Base-by-base conservation (phyloP, 2,888 invertebrate species). In the Lycocerus yunnanus region DNA sequence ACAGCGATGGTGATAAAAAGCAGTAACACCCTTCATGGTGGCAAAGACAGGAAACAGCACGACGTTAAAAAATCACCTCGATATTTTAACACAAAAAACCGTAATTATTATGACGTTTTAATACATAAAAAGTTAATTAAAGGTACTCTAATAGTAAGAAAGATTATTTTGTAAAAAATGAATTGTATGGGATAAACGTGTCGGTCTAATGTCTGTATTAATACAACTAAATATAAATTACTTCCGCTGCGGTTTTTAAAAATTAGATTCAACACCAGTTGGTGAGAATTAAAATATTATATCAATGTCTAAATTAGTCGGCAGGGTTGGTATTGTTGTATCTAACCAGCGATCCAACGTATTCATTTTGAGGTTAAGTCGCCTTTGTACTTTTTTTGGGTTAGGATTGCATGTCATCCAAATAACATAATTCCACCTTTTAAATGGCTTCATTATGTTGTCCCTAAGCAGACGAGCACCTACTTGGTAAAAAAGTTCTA, bases 131-230 rank as follows among this genome's bases (percentile, higher is more conserved):
- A 71, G 74, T 74, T 68, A 71, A 71, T 74, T 74, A 74, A 74
- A 14, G 16, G 65, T 21, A 58, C 61, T 70, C 67, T 27, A 58
- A 67, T 66, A 66, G 73, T 21, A 27, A 73, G 63, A 60, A 66
- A 43, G 21, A 61, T 69, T 73, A 73, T 74, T 70, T 66, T 58
- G 60, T 24, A 16, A 24, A 67, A 70, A 59, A 43, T 43, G 43
- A 43, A 71, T 63, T 58, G 70, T 71, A 59, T 58, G 58, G 66
- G 66, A 69, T 58, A 65, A 71, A 68, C 67, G 60, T 24, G 73
- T 68, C 68, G 76, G 78, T 75, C 73, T 69, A 72, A 79, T 75
- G 76, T 79, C 78, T 78, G 78, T 76, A 78, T 79, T 79, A 79
- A 78, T 78, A 77, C 75, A 78, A 73, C 61, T 66, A 76, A 78